Base-by-base conservation (phyloP, 2,113 vertebrate genomes). In the Choloepus hoffmanni region DNA sequence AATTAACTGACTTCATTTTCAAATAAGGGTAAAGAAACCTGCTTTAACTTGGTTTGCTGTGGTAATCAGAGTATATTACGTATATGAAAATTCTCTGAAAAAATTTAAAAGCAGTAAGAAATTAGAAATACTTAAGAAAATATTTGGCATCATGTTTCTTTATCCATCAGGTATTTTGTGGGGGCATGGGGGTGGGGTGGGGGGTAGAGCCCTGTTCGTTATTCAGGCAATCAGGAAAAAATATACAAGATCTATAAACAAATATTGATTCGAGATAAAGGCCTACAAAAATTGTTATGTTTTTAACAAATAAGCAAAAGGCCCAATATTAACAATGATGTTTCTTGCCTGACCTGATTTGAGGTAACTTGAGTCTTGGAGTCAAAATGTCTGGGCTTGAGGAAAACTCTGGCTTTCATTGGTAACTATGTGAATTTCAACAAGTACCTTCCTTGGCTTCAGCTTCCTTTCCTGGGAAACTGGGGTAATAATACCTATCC, bases 301-400 rank as follows among this genome's bases (percentile, higher is more conserved):
- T 96, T 95, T 95, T 68, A 77, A 95, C 86, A 95, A 91, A 89
- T 91, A 94, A 82, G 62, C 89, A 84, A 96, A 96, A 55, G 50
- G 33, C 77, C 68, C 67, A 43, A 19, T 73, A 67, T 62, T 40
- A 26, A 19, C 85, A 74, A 72, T 77, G 87, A 82, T 50, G 14
- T 55, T 82, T 77, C 74, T 86, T 95, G 73, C 43, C 67, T 88
- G 67, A 65, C 12, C 23, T 85, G 36, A 68, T 26, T 28, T 65
- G 45, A 77, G 18, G 28, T 74, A 53, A 36, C 28, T 30, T 43
- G 16, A 65, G 67, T 60, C 50, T 55, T 8, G 40, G 36, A 33
- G 36, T 72, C 28, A 87, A 45, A 62, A 72, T 48, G 73, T 30
- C 53, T 62, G 53, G 18, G 28, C 40, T 90, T 65, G 48, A 72